phyloP scores from a whole-genome alignment of 2,797 vertebrate species.

The Pogonophryne albipinna region DNA sequence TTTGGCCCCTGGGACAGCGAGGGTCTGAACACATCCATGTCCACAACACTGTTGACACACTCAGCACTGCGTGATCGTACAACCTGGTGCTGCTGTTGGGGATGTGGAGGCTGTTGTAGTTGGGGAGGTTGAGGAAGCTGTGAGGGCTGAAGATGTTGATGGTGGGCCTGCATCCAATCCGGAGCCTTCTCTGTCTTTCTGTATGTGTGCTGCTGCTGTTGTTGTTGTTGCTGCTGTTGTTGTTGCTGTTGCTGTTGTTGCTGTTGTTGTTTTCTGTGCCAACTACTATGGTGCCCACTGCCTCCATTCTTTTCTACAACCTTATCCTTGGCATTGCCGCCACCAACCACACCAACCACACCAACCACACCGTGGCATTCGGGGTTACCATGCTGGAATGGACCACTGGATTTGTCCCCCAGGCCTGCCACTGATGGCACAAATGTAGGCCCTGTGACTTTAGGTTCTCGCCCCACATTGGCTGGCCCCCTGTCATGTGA shows the following conservation, averaged over 20 bases:
- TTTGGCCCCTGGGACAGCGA: slow-evolving; percentile 87
- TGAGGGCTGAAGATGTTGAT: slow-evolving; percentile 80
- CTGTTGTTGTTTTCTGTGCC: slow-evolving; percentile 82
- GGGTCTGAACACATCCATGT: slow-evolving; percentile 87
- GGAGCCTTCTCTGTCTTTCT: slow-evolving; percentile 90
- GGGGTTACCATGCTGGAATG: slow-evolving; percentile 89
- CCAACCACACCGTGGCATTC: slow-evolving; percentile 87
- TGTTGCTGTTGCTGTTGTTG: slow-evolving; percentile 28
- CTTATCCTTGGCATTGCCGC: slow-evolving; percentile 88
- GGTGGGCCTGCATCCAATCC: slow-evolving; percentile 89
- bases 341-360: slow-evolving; percentile 79
- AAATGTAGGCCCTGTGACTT: slow-evolving; percentile 91
- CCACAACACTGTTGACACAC: slow-evolving; percentile 85
- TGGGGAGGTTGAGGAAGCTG: slow-evolving; percentile 77
- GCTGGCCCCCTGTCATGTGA: slow-evolving; percentile 87
- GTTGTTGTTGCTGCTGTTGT: slow-evolving; percentile 72
- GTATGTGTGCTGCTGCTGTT: slow-evolving; percentile 88
- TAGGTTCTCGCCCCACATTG: slow-evolving; percentile 86
- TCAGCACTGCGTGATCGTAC: slow-evolving; percentile 87
- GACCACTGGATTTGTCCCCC: slow-evolving; percentile 88
- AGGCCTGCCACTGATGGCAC: slow-evolving; percentile 92
- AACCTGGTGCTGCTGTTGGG: slow-evolving; percentile 86
- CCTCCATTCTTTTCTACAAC: slow-evolving; percentile 81
- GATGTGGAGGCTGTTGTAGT: slow-evolving; percentile 74
- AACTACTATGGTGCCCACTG: slow-evolving; percentile 79